Base-by-base conservation (phyloP, 2,113 vertebrate genomes). In the Phoenicopterus ruber region DNA sequence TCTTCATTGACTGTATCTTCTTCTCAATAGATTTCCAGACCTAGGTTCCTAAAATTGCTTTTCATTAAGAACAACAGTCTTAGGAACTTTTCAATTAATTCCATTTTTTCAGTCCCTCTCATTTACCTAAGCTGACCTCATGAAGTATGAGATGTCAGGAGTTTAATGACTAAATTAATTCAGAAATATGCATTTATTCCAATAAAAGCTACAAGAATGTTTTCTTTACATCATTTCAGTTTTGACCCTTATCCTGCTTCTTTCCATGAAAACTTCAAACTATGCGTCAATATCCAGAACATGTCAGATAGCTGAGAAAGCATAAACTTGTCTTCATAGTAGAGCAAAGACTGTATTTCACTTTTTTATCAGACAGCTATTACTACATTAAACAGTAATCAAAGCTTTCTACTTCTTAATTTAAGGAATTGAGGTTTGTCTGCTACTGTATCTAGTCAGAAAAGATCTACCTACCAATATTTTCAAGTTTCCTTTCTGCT, bases 261-360 rank as follows among this genome's bases (percentile, higher is more conserved):
- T 86, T 90, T 76, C 32, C 24, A 31, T 25, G 46, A 72, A 88
- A 80, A 72, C 7, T 55, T 88, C 10, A 46, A 79, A 76, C 3
- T 36, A 2, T 58, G 22, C 2, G 2, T 54, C 18, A 34, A 49
- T 49, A 66, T 32, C 42, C 28, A 59, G 28, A 73, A 38, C 4
- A 15, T 0, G 0, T 78, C n/a, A 44, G 5, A 19, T 69, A 81
- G 7, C 31, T 81, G n/a, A 78, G 63, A 87, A 77, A 62, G 2
- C 9, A 40, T 25, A 12, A 80, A 54, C 4, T 54, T 78, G 2
- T 62, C n/a, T 42, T 59, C 20, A 40, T 18, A 74, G 16, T 6
- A 57, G 6, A 54, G 26, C 6, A 57, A 86, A 82, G 10, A 65
- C 11, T 8, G 3, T 42, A 32, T 65, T 90, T 72, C 21, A 47